Evolutionary conservation across 2,113 vertebrate species (phyloP).

Genomic region (Bufo gargarizans): DNA sequence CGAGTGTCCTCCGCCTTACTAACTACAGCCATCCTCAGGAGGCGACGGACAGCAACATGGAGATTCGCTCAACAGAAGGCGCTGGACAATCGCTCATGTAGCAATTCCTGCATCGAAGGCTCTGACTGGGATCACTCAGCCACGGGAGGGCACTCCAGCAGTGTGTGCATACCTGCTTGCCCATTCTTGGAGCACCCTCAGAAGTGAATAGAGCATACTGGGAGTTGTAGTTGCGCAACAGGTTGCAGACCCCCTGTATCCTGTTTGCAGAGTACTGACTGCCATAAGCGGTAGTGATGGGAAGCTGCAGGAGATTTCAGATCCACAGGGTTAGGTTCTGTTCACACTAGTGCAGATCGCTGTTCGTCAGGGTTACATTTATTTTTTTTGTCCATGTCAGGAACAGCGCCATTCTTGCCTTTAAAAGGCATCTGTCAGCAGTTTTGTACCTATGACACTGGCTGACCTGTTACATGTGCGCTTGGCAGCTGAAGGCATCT

Average conservation of each 20-base stretch:
- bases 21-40: constrained; percentile 61
- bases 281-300: background rate
- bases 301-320: background rate
- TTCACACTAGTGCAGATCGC: background rate
- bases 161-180: no score
- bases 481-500: no score
- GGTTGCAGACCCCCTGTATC: background rate
- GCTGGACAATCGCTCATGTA: no score
- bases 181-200: no score
- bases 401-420: no score
- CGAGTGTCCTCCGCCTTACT: constrained; percentile 66
- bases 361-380: background rate
- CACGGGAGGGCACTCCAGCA: no score
- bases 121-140: background rate
- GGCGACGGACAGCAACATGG: constrained; percentile 48
- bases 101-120: background rate
- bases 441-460: no score
- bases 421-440: no score
- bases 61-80: background rate
- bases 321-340: background rate
- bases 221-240: no score
- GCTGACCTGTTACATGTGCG: no score
- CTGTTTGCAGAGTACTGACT: background rate
- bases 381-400: no score
- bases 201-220: no score